A percentile compares a stretch with the other conserved stretches of the same genome.
Conservation (phyloP, 2,113 vertebrate genomes). For the Gymnogyps californianus region DNA sequence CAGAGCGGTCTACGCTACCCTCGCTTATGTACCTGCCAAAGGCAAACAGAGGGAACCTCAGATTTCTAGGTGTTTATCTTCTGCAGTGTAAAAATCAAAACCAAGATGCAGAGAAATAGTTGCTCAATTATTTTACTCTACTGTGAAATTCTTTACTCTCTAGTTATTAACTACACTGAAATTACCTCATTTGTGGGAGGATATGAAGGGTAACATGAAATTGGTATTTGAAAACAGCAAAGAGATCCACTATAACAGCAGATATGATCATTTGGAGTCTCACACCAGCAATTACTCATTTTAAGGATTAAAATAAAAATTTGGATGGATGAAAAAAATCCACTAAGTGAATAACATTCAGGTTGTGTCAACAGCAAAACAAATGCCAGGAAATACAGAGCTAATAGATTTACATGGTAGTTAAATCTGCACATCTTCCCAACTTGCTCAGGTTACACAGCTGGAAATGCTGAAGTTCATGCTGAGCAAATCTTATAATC, state of each 20-base stretch:
- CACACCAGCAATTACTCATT: background rate
- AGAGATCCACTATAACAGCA: background rate
- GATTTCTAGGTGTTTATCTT: background rate
- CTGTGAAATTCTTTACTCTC: background rate
- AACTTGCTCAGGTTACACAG: conserved; percentile 24
- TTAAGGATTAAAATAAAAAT: background rate
- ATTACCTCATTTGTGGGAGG: background rate
- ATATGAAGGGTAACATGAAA: background rate
- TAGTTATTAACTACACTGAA: background rate
- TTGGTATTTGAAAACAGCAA: background rate
- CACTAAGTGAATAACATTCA: background rate
- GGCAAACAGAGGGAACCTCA: background rate
- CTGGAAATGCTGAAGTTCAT: conserved; percentile 16
- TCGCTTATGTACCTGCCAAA: background rate
- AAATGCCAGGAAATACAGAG: background rate
- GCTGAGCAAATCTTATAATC: conserved; percentile 47
- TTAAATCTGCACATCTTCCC: conserved; percentile 31
- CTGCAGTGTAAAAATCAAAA: background rate
- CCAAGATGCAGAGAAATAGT: background rate
- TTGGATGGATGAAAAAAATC: background rate
- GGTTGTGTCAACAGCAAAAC: background rate
- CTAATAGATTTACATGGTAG: conserved; percentile 8
- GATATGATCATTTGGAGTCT: background rate
- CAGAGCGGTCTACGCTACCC: background rate
- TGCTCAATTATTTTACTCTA: background rate